Base-by-base conservation (phyloP, 2,888 invertebrate species). In the Drosophila suboccidentalis region DNA sequence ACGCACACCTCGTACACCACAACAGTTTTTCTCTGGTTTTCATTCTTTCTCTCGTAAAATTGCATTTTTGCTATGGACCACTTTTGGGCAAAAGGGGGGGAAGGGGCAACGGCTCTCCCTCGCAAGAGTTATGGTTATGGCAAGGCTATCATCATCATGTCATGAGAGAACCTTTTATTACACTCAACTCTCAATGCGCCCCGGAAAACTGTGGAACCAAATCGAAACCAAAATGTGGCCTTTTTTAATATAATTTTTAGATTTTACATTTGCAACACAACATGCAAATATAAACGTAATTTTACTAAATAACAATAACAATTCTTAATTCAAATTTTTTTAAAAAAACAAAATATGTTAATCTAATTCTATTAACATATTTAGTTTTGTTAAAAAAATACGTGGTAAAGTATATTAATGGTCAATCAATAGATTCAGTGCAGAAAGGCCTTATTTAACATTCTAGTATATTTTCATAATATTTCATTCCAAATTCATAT, bases 51-150 rank as follows among this genome's bases (percentile, higher is more conserved):
- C 32, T 17, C 32, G 41, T 60, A 47, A 71, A 62, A 71, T 63
- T 71, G 73, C 58, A 64, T 49, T 58, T 71, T 34, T 15, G 38
- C 38, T 46, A 34, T 26, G 34, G n/a, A 34, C 41, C 34, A 38
- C 55, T 55, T 19, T 32, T 41, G 17, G 5, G 39, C 26, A 6
- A 41, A 53, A 72, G 34, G 44, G 34, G 36, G 51, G 34, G n/a
- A n/a, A n/a, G 39, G 43, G 34, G 36, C 41, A 44, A 39, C 41
- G 19, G 47, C 9, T 4, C 15, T 17, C 19, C 22, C 22, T 22
- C n/a, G 34, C 10, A 62, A 62, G 47, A 72, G 26, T 74, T 74
- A 72, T 75, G 75, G 75, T 54, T 68, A 73, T 73, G 68, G 43
- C 72, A 46, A 68, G 49, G 63, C 59, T 39, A 49, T 49, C 43